These are phyloP conservation scores for Apeltes quadracus DNA, from an alignment of 2,113 vertebrate genomes.

Conservation along the genomic window DNA sequence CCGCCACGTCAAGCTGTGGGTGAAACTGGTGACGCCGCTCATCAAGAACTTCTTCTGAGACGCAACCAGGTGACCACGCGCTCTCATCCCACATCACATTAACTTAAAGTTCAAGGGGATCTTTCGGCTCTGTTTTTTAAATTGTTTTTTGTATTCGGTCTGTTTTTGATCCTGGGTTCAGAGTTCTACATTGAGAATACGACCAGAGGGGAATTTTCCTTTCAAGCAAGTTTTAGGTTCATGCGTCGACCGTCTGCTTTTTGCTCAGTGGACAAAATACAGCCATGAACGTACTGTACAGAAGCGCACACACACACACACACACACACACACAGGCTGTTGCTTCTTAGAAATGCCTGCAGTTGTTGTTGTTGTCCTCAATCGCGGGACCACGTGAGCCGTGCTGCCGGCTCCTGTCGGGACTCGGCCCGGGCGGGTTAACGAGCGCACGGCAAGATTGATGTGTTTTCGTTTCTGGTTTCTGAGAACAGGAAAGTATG, in stretches of 20 bases:
- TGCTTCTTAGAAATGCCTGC: conserved; percentile 64
- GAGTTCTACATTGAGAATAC: neutral
- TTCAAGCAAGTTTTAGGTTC: neutral
- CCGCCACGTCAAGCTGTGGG: conserved; percentile 93
- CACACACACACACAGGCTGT: conserved; percentile 42
- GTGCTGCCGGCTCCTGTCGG: too few species aligned
- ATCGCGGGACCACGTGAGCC: too few species aligned
- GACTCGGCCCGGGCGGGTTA: too few species aligned
- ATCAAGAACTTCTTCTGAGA: conserved; percentile 98
- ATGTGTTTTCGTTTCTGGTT: conserved; percentile 12
- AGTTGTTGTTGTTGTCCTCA: conserved; percentile 67
- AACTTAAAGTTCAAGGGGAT: neutral
- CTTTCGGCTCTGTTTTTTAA: too few species aligned
- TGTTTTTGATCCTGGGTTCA: too few species aligned
- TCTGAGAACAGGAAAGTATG: conserved; percentile 66
- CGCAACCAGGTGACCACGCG: conserved; percentile 34
- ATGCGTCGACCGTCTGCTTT: neutral
- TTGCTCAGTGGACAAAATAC: conserved; percentile 32
- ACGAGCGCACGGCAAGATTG: too few species aligned
- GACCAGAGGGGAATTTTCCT: neutral
- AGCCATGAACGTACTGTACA: conserved; percentile 6
- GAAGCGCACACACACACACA: conserved; percentile 11
- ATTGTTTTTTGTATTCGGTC: too few species aligned
- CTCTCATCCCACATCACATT: neutral
- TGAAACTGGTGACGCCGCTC: conserved; percentile 92